Evolutionary conservation across 2,888 invertebrate species (phyloP).

Genomic region (Epirrhoe alternata): DNA sequence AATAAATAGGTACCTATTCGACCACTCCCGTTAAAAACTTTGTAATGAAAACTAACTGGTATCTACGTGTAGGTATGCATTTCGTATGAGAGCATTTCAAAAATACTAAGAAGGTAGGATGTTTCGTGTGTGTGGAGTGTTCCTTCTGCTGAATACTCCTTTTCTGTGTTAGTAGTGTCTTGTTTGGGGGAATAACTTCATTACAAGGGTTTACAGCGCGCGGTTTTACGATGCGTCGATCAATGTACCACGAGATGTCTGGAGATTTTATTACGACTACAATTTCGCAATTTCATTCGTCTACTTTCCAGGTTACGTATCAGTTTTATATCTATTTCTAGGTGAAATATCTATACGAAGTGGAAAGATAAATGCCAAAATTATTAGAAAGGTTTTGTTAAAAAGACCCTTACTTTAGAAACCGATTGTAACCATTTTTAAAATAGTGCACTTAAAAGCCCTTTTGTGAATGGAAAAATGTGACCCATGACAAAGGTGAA

Average conservation of each 20-base stretch:
- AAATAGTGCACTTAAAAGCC: not conserved
- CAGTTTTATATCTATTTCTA: not conserved
- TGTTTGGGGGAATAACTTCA: slow-evolving; percentile 74
- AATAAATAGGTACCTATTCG: no score
- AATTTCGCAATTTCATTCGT: slow-evolving; percentile 23
- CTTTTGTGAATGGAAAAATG: not conserved
- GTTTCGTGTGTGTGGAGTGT: not conserved
- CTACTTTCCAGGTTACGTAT: slow-evolving; percentile 12
- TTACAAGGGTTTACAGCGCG: slow-evolving; percentile 71
- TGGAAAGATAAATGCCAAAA: no score
- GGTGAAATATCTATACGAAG: not conserved
- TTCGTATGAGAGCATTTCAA: no score
- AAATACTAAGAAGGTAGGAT: no score
- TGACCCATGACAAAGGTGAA: not conserved
- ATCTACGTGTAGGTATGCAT: no score
- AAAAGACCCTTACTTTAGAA: no score
- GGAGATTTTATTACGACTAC: slow-evolving; percentile 36
- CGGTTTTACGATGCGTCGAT: slow-evolving; percentile 64
- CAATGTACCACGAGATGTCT: slow-evolving; percentile 48
- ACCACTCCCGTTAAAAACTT: no score
- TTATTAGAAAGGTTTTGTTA: no score
- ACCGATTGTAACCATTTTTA: no score
- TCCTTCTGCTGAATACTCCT: slow-evolving; percentile 1
- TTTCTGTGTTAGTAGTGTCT: slow-evolving; percentile 56
- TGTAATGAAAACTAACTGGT: no score